phyloP scores from a whole-genome alignment of 2,888 invertebrate genomes.

The Crocallis elinguaria region DNA sequence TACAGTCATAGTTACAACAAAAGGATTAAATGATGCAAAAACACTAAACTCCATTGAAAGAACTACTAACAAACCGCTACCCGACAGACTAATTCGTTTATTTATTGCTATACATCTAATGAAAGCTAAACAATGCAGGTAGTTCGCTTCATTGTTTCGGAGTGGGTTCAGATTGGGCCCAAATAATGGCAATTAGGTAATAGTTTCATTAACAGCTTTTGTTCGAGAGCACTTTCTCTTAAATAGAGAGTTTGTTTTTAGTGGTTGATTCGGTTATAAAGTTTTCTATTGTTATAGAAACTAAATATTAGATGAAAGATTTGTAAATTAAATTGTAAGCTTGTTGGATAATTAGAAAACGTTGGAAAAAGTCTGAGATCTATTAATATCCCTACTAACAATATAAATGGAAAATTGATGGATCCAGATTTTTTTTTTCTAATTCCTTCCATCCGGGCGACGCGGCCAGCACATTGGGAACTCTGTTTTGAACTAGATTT shows the following conservation, averaged over 20 bases:
- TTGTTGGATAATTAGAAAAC: too few relatives aligned
- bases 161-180: slow-evolving; percentile 17
- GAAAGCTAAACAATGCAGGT: slow-evolving; percentile 25
- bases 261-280: slow-evolving; percentile 3
- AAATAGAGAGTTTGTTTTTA: slow-evolving; percentile 18
- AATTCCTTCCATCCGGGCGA: too few relatives aligned
- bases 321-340: not conserved
- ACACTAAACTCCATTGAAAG: not conserved
- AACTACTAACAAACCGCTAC: slow-evolving; percentile 1
- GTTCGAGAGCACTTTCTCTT: slow-evolving; percentile 18
- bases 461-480: too few relatives aligned
- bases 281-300: not conserved
- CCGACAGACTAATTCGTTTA: slow-evolving; percentile 16
- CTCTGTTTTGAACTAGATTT: too few relatives aligned
- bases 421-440: too few relatives aligned
- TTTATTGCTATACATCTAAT: slow-evolving; percentile 19
- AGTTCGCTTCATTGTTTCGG: slow-evolving; percentile 18
- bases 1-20: not conserved
- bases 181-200: slow-evolving; percentile 28
- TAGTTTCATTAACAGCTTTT: slow-evolving; percentile 24
- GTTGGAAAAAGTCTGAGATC: too few relatives aligned
- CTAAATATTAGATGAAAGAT: not conserved
- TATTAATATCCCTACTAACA: too few relatives aligned
- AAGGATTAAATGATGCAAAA: not conserved
- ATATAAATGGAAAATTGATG: too few relatives aligned